A percentile compares a stretch with the other conserved stretches of the same genome.
Conservation (phyloP, 2,797 vertebrate species). For the Rhabdomys pumilio region DNA sequence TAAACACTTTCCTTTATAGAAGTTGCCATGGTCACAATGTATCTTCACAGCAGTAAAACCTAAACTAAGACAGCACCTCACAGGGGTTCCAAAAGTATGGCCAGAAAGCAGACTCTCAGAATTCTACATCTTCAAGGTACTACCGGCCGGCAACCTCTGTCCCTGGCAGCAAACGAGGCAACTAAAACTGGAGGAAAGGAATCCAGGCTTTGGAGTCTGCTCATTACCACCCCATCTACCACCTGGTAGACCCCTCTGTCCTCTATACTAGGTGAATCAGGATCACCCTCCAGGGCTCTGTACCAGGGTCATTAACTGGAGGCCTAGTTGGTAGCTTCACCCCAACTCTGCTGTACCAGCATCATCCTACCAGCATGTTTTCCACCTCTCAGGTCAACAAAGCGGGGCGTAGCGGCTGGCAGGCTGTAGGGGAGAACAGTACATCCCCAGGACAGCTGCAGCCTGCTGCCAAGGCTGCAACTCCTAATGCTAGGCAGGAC, state of each 20-base stretch:
- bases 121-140: constrained; percentile 72
- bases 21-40: neutral
- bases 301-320: neutral
- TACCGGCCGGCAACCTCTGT: neutral
- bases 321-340: neutral
- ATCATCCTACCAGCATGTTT: neutral
- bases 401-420: neutral
- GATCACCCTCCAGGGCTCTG: neutral
- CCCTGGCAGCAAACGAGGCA: neutral
- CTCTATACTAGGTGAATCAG: neutral
- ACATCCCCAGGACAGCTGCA: neutral
- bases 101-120: neutral
- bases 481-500: neutral
- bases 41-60: neutral
- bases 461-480: no score
- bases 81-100: neutral
- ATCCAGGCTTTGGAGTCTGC: neutral
- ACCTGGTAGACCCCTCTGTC: neutral
- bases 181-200: neutral
- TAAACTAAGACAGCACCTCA: neutral
- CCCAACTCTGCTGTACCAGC: neutral
- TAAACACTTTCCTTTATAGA: neutral
- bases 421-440: fast-evolving
- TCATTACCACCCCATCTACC: no score
- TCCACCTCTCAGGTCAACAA: constrained; percentile 74